Evolutionary conservation across 2,113 vertebrate species (phyloP), one percentile per base, ranked within the genome.

Genomic region (Catharus minimus): DNA sequence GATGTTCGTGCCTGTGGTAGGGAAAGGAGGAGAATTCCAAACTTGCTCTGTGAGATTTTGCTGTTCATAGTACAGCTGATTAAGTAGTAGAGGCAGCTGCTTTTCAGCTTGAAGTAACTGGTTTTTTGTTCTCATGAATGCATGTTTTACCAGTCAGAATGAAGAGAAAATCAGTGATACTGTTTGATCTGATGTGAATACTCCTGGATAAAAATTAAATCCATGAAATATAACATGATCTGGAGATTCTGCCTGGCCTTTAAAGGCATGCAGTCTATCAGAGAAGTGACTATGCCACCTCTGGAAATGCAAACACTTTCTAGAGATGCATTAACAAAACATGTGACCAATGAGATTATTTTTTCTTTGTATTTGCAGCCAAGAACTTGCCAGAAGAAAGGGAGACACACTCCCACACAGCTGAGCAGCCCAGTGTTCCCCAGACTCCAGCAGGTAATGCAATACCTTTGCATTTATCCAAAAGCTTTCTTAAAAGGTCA

Each of bases 391-490:
- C 95, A 74, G 97, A 97, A 86, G 97, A 98, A 78, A 96, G 60
- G 57, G 97, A 98, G 61, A 64, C 93, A 13, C 95, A 81, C 12
- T 93, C 94, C 38, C 94, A 90, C 11, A 7, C 82, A 41, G 97
- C 41, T 76, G 97, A 98, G 71, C 96, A 97, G 77, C 96, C 97
- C 78, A 96, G 95, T 27, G 96, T 84, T 15, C 96, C 97, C 44
- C 97, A 97, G 50, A 93, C 96, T 28, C 97, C 97, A 90, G 89
- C 98, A 97, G 98, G 98, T 98, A 97, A 41, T 50, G 21, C 10
- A 32, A 28, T 2, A 68, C 14, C 18, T 80, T 56, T 82, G 43
- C 20, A 15, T 64, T 77, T 61, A 36, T 56, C 60, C 50, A 47
- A 61, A 61, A 18, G 26, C 30, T 33, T 72, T 44, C 30, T 58